phyloP scores from a whole-genome alignment of 2,888 invertebrate genomes.

The Melanotus villosus region DNA sequence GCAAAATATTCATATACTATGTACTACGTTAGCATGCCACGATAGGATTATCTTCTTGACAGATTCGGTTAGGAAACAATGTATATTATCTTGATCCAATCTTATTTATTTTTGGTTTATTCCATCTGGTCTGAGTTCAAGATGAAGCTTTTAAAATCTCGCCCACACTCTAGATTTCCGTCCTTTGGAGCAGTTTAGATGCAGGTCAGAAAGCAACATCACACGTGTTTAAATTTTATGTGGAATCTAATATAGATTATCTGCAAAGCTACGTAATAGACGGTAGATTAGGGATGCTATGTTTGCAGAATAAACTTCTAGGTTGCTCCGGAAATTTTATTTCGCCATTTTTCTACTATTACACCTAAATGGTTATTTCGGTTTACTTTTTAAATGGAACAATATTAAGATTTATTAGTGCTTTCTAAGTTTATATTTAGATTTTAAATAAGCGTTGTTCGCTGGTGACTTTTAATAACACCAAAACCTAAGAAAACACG shows the following conservation, averaged over 20 bases:
- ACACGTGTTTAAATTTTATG: slow-evolving; percentile 39
- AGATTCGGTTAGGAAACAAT: background rate
- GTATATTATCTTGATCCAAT: slow-evolving; percentile 1
- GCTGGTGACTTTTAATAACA: background rate
- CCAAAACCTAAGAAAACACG: background rate
- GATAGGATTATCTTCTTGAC: background rate
- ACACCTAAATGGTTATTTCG: background rate
- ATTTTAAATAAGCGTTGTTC: background rate
- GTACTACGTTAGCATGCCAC: background rate
- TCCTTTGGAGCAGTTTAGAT: slow-evolving; percentile 23
- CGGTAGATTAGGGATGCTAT: slow-evolving; percentile 28
- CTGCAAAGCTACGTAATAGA: slow-evolving; percentile 33
- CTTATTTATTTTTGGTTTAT: slow-evolving; percentile 1
- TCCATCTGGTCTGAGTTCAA: background rate
- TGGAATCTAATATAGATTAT: slow-evolving; percentile 40
- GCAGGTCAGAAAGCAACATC: slow-evolving; percentile 20
- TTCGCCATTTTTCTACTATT: background rate
- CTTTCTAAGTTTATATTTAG: background rate
- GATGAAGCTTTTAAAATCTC: background rate
- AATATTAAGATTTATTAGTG: background rate
- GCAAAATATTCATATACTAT: too few species aligned
- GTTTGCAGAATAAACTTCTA: slow-evolving; percentile 25
- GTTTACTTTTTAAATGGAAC: background rate
- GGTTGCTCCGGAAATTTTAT: background rate
- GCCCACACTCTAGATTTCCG: slow-evolving; percentile 1